phyloP scores from a whole-genome alignment of 2,888 invertebrate genomes.

The Caenorhabditis sinica region DNA sequence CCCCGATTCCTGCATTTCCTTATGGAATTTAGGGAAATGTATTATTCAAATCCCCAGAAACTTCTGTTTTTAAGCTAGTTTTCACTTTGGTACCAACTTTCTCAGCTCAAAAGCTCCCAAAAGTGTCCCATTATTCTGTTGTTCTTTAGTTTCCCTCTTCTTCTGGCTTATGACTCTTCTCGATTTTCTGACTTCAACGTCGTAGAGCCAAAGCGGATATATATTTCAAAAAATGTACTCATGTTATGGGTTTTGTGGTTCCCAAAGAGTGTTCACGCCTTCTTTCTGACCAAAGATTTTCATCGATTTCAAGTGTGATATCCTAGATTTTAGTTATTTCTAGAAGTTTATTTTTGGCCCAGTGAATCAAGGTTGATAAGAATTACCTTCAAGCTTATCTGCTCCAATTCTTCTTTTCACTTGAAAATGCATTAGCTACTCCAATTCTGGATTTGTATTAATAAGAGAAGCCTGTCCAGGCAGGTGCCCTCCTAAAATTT shows the following conservation, averaged over 20 bases:
- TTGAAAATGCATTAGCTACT: not conserved
- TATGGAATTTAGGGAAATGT: not conserved
- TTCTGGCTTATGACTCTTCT: slow-evolving; percentile 21
- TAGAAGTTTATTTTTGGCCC: no score
- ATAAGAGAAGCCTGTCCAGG: not conserved
- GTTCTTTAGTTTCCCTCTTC: not conserved
- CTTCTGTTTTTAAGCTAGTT: not conserved
- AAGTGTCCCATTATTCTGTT: slow-evolving; percentile 2
- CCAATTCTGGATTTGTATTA: no score
- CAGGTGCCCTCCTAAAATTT: slow-evolving; percentile 24
- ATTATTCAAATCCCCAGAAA: not conserved
- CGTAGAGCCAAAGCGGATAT: not conserved
- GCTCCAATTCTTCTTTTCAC: not conserved
- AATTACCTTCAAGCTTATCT: not conserved
- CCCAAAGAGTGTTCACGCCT: not conserved
- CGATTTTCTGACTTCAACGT: slow-evolving; percentile 8
- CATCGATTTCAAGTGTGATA: not conserved
- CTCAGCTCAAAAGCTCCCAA: not conserved
- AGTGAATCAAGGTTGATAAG: not conserved
- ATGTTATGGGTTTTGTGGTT: slow-evolving; percentile 10
- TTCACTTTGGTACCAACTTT: not conserved
- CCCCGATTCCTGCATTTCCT: not conserved
- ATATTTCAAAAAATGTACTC: not conserved
- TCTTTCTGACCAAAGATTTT: slow-evolving; percentile 2
- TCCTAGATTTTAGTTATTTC: no score